A percentile compares a stretch with the other conserved stretches of the same genome.
Conservation (phyloP, 1,140 invertebrate species). For the Aporrectodea caliginosa region DNA sequence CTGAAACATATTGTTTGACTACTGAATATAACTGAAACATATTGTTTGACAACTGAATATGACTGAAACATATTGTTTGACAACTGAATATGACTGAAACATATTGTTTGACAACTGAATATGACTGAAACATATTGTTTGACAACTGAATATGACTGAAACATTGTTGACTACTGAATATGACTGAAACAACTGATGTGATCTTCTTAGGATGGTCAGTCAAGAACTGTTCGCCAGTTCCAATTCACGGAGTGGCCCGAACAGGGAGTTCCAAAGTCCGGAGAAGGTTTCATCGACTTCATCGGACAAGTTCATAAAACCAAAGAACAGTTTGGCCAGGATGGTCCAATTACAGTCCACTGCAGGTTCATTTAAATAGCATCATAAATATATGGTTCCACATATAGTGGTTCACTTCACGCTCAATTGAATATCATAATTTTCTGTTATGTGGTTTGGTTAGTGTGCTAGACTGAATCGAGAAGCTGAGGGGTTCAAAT, state of each 20-base stretch:
- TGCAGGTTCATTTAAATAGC: conserved; percentile 68
- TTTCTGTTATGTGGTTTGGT: neutral
- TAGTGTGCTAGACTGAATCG: neutral
- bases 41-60: too few species aligned
- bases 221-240: conserved; percentile 93
- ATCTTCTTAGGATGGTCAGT: conserved; percentile 88
- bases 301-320: conserved; percentile 99
- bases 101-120: too few species aligned
- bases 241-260: conserved; percentile 97
- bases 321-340: conserved; percentile 98
- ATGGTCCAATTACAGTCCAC: conserved; percentile 98
- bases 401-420: too few species aligned
- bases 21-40: too few species aligned
- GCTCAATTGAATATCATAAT: neutral
- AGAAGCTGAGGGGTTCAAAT: too few species aligned
- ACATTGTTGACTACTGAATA: neutral
- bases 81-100: too few species aligned
- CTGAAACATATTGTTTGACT: too few species aligned
- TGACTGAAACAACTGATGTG: too few species aligned
- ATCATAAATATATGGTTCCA: too few species aligned
- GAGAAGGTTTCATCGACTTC: conserved; percentile 85
- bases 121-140: too few species aligned
- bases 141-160: too few species aligned
- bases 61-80: too few species aligned
- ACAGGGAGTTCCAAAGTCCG: conserved; percentile 82